Base-by-base conservation (phyloP, 2,888 invertebrate species). In the Idaea dimidiata region DNA sequence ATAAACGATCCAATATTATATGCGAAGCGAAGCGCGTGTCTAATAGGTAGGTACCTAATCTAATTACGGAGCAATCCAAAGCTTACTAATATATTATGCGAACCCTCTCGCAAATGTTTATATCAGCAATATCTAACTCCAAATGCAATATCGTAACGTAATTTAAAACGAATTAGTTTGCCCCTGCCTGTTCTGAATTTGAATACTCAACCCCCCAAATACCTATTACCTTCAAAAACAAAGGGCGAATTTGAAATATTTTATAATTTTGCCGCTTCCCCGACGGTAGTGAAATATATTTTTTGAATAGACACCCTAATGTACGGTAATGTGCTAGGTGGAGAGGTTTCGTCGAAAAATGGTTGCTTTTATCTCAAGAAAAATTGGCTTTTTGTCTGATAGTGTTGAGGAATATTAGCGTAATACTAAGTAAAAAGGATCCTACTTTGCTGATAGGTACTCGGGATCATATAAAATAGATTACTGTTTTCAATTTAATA, bases 111-210 rank as follows among this genome's bases (percentile, higher is more conserved):
- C 73, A 74, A 72, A 72, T 84, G 84, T 89, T 87, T 88, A 88
- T 88, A 81, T 84, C 83, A 76, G 85, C 86, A 77, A 91, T 89
- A 91, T 87, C 88, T 89, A 83, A 90, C 84, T 82, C 81, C 82
- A 74, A 86, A 86, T 77, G 90, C 84, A 92, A 91, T 92, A 92
- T 90, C 88, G 88, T 90, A 91, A 91, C 86, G 89, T 88, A 92
- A 92, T 92, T 91, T 91, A 88, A 92, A 92, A 89, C 89, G 82
- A 92, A 92, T 92, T 92, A 92, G 91, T 86, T 84, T 85, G 76
- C 90, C 91, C 92, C 88, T 85, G 83, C 84, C 68, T 80, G 83
- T 80, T 79, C 76, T 78, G 81, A 88, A 91, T 92, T 92, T 92
- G 88, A 91, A 91, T 91, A 89, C 83, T 81, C 81, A 81, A 84